These are phyloP conservation scores for Protula sp. DNA, from an alignment of 2,888 invertebrate genomes.

Conservation along the genomic window DNA sequence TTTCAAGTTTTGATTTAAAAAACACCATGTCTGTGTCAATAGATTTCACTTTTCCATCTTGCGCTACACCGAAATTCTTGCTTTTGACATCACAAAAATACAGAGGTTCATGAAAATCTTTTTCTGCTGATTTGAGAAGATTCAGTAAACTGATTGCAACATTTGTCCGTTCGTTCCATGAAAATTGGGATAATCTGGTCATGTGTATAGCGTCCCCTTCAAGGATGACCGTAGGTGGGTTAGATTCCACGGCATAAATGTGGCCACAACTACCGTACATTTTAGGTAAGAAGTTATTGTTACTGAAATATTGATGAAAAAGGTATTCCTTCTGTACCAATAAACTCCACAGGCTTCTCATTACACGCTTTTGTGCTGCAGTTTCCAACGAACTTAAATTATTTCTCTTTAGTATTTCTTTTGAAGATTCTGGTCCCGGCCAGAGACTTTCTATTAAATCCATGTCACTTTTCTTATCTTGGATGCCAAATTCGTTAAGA, in stretches of 20 bases:
- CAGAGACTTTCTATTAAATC: neutral
- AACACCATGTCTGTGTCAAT: conserved; percentile 64
- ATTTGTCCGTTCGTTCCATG: conserved; percentile 25
- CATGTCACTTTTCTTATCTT: neutral
- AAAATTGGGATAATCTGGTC: neutral
- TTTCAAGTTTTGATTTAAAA: conserved; percentile 55
- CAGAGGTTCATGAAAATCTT: conserved; percentile 61
- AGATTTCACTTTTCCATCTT: conserved; percentile 54
- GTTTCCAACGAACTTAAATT: neutral
- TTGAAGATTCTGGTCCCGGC: neutral
- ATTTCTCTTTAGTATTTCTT: neutral
- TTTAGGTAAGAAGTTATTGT: conserved; percentile 63
- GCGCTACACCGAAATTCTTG: conserved; percentile 63
- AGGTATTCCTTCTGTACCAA: conserved; percentile 67
- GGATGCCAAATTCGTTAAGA: neutral
- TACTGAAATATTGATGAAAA: conserved; percentile 60
- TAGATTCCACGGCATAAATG: conserved; percentile 64
- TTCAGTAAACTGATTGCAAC: conserved; percentile 59
- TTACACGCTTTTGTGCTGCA: neutral
- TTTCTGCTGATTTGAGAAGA: conserved; percentile 61
- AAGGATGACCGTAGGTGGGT: conserved; percentile 40
- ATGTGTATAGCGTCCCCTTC: conserved; percentile 11
- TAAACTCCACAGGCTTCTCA: conserved; percentile 60
- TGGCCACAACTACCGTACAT: conserved; percentile 65
- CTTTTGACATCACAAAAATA: conserved; percentile 67